phyloP scores from a whole-genome alignment of 2,888 invertebrate genomes.

The Lasioglossum zephyrum region DNA sequence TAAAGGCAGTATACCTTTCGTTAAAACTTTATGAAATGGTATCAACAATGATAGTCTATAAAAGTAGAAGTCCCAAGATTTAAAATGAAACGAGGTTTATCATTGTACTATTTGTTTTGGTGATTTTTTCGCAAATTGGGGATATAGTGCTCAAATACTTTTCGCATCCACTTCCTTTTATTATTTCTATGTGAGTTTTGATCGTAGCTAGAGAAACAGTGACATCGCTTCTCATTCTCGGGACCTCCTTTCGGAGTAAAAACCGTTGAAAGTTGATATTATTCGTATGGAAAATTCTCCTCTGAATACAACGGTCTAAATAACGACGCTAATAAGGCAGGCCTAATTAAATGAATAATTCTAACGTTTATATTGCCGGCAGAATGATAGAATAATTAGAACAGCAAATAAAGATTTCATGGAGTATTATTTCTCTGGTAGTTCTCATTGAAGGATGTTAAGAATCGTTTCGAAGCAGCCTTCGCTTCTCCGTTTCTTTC shows the following conservation, averaged over 20 bases:
- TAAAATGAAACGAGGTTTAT: no score
- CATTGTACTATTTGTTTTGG: no score
- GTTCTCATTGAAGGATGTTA: not conserved
- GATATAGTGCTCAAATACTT: not conserved
- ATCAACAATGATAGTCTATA: no score
- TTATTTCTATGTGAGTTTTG: no score
- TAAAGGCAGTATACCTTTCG: no score
- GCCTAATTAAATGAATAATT: constrained; percentile 2
- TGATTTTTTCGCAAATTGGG: no score
- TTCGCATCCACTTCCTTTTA: not conserved
- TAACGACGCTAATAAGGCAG: not conserved
- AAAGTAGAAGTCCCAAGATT: no score
- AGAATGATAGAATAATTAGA: not conserved
- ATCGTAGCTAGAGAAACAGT: not conserved
- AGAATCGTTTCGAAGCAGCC: not conserved
- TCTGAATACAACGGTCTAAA: not conserved
- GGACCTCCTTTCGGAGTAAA: not conserved
- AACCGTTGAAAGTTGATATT: not conserved
- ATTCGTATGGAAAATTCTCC: not conserved
- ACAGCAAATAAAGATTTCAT: not conserved
- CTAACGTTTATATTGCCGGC: not conserved
- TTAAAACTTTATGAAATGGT: no score
- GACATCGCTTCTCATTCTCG: not conserved
- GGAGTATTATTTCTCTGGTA: not conserved
- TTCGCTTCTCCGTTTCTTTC: not conserved